Evolutionary conservation across 2,888 invertebrate species (phyloP).

Genomic region (Tetropium fuscum): DNA sequence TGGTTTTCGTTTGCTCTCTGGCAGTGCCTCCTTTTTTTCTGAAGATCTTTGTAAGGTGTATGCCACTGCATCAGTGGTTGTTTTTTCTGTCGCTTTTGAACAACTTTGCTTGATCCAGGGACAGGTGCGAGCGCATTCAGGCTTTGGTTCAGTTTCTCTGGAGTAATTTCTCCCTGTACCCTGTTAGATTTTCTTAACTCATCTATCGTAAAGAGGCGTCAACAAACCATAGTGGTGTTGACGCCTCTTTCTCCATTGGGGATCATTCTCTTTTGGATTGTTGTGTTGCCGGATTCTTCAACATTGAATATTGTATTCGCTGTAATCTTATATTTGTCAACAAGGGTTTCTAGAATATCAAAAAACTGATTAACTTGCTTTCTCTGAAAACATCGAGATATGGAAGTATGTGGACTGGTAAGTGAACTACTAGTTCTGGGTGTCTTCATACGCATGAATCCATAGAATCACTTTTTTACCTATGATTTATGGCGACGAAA

Average conservation of each 20-base stretch:
- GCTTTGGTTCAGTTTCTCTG: slow-evolving; percentile 14
- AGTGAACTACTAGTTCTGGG: slow-evolving; percentile 36
- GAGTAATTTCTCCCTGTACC: slow-evolving; percentile 2
- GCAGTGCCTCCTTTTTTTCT: slow-evolving; percentile 17
- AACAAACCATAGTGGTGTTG: not conserved
- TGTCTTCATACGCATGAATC: slow-evolving; percentile 37
- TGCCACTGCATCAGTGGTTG: slow-evolving; percentile 15
- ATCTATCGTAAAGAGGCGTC: too few relatives aligned
- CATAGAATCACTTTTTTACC: slow-evolving; percentile 40
- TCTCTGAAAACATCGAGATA: slow-evolving; percentile 36
- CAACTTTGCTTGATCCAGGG: slow-evolving; percentile 8
- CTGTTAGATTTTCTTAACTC: too few relatives aligned
- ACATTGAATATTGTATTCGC: slow-evolving; percentile 36
- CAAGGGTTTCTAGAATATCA: slow-evolving; percentile 33
- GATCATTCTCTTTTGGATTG: slow-evolving; percentile 18
- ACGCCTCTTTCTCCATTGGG: not conserved
- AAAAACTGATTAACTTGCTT: slow-evolving; percentile 37
- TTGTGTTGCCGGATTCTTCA: slow-evolving; percentile 35
- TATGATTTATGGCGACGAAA: slow-evolving; percentile 27
- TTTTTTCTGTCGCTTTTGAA: slow-evolving; percentile 7
- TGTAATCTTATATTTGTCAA: slow-evolving; percentile 29
- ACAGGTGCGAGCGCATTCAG: slow-evolving; percentile 4
- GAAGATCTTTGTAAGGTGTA: slow-evolving; percentile 24
- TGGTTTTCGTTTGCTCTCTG: slow-evolving; percentile 7
- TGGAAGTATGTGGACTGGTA: slow-evolving; percentile 12